Evolutionary conservation across 2,113 vertebrate species (phyloP).

Genomic region (Mus pahari): DNA sequence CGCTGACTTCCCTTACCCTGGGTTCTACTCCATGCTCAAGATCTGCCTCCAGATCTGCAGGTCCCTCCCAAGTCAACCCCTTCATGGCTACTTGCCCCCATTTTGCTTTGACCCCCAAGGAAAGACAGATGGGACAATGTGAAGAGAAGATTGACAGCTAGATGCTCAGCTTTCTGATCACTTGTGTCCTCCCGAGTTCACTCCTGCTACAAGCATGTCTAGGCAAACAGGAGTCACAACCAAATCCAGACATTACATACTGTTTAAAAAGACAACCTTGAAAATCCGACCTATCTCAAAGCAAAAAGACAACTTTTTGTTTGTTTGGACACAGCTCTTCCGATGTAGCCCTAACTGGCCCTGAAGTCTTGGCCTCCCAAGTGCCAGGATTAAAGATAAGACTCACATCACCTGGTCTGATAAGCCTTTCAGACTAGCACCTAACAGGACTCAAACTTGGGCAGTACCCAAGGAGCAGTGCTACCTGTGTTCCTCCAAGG

Average conservation of each 20-base stretch:
- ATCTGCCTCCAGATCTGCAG: not conserved
- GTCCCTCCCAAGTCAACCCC: not conserved
- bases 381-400: not conserved
- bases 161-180: not conserved
- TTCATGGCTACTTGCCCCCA: not conserved
- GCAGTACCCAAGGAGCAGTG: not conserved
- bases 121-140: not conserved
- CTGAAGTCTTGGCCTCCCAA: not conserved
- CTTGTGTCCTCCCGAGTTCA: not conserved
- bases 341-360: not conserved
- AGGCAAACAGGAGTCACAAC: not conserved
- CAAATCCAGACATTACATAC: not conserved
- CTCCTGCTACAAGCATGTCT: not conserved
- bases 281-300: slow-evolving; percentile 25
- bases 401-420: not conserved
- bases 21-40: not conserved
- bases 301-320: not conserved
- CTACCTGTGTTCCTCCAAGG: slow-evolving; percentile 71
- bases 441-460: not conserved
- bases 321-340: not conserved
- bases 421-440: not conserved
- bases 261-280: not conserved
- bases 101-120: not conserved
- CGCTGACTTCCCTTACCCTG: not conserved
- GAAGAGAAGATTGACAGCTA: not conserved